Percentiles rank a stretch among this genome's conserved stretches.
Conservation (phyloP, 2,888 invertebrate genomes). For the Drosophila paramelanica region DNA sequence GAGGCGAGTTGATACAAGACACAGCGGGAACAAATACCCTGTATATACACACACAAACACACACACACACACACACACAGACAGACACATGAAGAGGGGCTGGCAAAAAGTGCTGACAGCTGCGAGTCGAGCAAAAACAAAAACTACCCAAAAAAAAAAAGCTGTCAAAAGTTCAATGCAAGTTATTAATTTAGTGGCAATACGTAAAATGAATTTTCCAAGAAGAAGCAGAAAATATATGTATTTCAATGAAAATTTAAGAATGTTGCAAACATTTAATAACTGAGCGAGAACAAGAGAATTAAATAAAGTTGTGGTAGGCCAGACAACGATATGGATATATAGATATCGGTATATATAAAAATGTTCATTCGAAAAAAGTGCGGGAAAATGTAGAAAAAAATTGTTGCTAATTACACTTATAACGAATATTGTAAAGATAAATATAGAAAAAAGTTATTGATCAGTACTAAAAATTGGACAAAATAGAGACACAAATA, state of each 20-base stretch:
- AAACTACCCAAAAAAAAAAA: background rate
- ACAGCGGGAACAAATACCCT: slow-evolving; percentile 40
- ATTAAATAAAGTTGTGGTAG: no score
- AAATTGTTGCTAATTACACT: no score
- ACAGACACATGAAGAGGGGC: no score
- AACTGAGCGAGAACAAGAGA: background rate
- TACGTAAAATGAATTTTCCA: slow-evolving; percentile 2
- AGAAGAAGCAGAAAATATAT: background rate
- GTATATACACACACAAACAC: background rate
- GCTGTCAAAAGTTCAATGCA: slow-evolving; percentile 32
- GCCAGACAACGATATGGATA: no score
- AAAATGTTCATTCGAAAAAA: no score
- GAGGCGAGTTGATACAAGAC: slow-evolving; percentile 48
- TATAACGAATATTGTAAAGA: no score
- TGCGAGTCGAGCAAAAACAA: background rate
- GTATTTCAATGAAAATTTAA: slow-evolving; percentile 5
- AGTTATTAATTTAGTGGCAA: slow-evolving; percentile 45
- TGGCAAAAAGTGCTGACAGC: slow-evolving; percentile 34
- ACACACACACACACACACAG: background rate
- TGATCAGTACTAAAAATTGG: no score
- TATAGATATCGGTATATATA: no score
- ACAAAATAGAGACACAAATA: no score
- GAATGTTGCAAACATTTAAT: background rate
- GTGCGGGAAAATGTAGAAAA: background rate
- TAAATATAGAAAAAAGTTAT: no score